Conservation (phyloP, 2,113 vertebrate genomes). For the Platichthys flesus region DNA sequence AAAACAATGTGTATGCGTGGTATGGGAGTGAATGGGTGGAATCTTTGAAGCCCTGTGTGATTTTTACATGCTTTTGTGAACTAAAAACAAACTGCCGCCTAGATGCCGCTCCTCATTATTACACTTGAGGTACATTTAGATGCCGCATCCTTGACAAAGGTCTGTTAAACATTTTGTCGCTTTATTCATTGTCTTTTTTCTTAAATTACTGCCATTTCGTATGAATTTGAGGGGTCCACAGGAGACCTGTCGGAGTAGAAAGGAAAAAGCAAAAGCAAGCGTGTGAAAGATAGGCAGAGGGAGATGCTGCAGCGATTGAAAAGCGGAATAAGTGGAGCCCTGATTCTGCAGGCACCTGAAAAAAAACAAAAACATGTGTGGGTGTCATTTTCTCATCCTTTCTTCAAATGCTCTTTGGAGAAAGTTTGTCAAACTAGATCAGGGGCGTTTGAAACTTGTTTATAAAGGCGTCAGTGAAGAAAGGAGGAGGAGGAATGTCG, state of each 20-base stretch:
- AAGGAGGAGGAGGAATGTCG: conserved; percentile 71
- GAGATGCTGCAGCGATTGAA: conserved; percentile 71
- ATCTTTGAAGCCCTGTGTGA: background rate
- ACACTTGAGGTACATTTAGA: conserved; percentile 48
- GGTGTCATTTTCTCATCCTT: conserved; percentile 79
- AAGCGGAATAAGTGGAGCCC: conserved; percentile 62
- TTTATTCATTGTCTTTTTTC: conserved; percentile 58
- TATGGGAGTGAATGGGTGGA: conserved; percentile 8
- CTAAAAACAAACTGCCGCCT: conserved; percentile 3
- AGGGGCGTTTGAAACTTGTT: conserved; percentile 82
- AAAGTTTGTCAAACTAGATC: conserved; percentile 87
- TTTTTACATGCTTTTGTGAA: background rate
- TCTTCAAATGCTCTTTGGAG: conserved; percentile 82
- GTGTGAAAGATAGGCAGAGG: conserved; percentile 23
- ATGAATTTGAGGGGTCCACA: conserved; percentile 77
- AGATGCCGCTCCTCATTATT: conserved; percentile 50
- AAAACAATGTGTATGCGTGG: background rate
- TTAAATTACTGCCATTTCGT: conserved; percentile 68
- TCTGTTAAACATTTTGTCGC: conserved; percentile 56
- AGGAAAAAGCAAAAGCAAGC: conserved; percentile 11
- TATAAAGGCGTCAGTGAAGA: conserved; percentile 77
- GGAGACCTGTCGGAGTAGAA: conserved; percentile 74
- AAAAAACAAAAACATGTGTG: conserved; percentile 59
- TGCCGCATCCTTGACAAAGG: conserved; percentile 61
- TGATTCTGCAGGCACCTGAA: conserved; percentile 61